Base-by-base conservation (phyloP, 2,113 vertebrate species). In the Charina bottae region DNA sequence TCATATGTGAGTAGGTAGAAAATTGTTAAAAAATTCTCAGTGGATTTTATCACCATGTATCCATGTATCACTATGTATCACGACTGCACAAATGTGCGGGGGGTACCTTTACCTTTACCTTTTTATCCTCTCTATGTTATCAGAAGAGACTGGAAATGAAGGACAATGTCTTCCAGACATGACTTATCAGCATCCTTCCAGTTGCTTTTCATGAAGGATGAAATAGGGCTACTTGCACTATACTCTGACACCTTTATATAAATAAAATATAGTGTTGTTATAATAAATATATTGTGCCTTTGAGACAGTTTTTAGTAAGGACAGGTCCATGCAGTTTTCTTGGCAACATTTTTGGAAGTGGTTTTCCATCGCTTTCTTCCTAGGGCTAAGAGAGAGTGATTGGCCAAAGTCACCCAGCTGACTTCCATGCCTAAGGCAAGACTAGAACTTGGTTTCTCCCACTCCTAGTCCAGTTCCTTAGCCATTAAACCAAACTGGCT, bases 21-120 rank as follows among this genome's bases (percentile, higher is more conserved):
- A 96, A 96, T 92, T 94, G 93, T 96, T 97, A 95, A 95, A 95
- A 95, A 97, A 96, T 95, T 95, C 88, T 96, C 95, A 96, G 96
- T 94, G 95, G 96, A 93, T 93, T 96, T 95, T 96, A 93, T 94
- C 94, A 96, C 93, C 91, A 72, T 95, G 96, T 96, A 95, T 95
- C 95, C n/a, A n/a, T n/a, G n/a, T n/a, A n/a, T n/a, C n/a, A n/a
- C n/a, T n/a, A n/a, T n/a, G n/a, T n/a, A n/a, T n/a, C n/a, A n/a
- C n/a, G n/a, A n/a, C n/a, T n/a, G n/a, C n/a, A n/a, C n/a, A n/a
- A n/a, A n/a, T n/a, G n/a, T n/a, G n/a, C n/a, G n/a, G n/a, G n/a
- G n/a, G n/a, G n/a, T n/a, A n/a, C n/a, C n/a, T n/a, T n/a, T n/a
- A n/a, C n/a, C n/a, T n/a, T n/a, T n/a, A n/a, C n/a, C n/a, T n/a